Conservation (phyloP, 1,140 invertebrate species). For the Drosophila ficusphila region DNA sequence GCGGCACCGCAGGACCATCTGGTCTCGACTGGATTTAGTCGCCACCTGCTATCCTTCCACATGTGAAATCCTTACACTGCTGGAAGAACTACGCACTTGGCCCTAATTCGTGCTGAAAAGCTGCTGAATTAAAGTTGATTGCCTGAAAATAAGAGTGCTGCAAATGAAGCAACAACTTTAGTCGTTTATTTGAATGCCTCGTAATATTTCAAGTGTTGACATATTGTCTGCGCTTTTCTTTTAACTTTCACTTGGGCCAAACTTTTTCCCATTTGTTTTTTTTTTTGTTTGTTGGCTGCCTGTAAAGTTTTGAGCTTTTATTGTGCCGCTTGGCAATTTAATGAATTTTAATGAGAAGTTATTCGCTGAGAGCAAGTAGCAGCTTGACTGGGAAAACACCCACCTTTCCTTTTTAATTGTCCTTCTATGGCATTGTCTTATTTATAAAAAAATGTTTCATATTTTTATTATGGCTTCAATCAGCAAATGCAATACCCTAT, state of each 20-base stretch:
- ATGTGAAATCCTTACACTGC: constrained; percentile 25
- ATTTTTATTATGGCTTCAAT: too few species aligned
- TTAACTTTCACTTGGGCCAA: constrained; percentile 44
- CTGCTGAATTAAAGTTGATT: constrained; percentile 16
- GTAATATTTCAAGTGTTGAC: constrained; percentile 76
- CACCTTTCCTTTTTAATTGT: constrained; percentile 41
- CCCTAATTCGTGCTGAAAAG: constrained; percentile 2
- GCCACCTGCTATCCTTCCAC: constrained; percentile 22
- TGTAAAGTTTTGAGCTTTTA: constrained; percentile 41
- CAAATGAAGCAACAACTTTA: constrained; percentile 50
- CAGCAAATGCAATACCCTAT: too few species aligned
- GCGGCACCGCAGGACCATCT: constrained; percentile 52
- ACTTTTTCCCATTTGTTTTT: constrained; percentile 39
- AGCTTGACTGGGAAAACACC: not conserved
- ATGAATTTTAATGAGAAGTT: constrained; percentile 80
- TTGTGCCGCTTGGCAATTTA: constrained; percentile 66
- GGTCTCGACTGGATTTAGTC: constrained; percentile 16
- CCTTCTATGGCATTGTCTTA: constrained; percentile 23
- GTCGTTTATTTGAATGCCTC: constrained; percentile 69
- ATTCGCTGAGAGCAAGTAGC: constrained; percentile 37
- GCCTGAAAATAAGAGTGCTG: constrained; percentile 13
- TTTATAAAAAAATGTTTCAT: too few species aligned
- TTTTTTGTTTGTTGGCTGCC: constrained; percentile 2
- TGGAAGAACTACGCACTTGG: constrained; percentile 1
- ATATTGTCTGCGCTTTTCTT: constrained; percentile 53